Conservation (phyloP, 2,113 vertebrate species). For the Burhinus oedicnemus region DNA sequence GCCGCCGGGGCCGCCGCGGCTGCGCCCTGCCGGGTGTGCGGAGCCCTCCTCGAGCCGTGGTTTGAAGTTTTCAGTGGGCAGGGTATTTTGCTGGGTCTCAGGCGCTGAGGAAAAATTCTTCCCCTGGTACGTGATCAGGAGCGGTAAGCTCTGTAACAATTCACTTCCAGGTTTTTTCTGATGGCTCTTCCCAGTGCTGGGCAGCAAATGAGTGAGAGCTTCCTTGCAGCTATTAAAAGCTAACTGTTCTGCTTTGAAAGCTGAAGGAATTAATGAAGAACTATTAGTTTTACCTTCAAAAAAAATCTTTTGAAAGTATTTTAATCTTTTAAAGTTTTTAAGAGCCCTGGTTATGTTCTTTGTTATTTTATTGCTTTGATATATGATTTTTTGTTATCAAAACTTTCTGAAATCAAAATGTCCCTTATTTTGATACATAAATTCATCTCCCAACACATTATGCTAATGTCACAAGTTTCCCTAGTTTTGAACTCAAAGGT, state of each 20-base stretch:
- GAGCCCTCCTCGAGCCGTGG: not conserved
- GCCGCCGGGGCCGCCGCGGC: too few relatives aligned
- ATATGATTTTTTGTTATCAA: not conserved
- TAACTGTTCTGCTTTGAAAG: not conserved
- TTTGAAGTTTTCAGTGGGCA: not conserved
- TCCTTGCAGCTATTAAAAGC: not conserved
- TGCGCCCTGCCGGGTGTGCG: too few relatives aligned
- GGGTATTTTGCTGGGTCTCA: not conserved
- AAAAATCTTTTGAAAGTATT: not conserved
- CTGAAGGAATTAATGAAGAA: not conserved
- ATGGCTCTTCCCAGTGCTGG: not conserved
- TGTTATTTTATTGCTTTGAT: not conserved
- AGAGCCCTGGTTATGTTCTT: not conserved
- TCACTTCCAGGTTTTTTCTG: not conserved
- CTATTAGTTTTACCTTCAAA: not conserved
- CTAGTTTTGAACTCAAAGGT: slow-evolving; percentile 19
- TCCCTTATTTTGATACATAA: not conserved
- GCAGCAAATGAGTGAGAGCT: not conserved
- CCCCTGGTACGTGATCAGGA: not conserved
- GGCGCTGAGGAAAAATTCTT: not conserved
- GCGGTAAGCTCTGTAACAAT: not conserved
- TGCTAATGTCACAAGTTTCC: not conserved
- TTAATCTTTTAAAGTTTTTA: not conserved
- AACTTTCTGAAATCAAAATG: not conserved
- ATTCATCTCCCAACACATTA: not conserved